These are phyloP conservation scores for Thysanoteuthis rhombus DNA, from an alignment of 2,888 invertebrate species.

Conservation along the genomic window DNA sequence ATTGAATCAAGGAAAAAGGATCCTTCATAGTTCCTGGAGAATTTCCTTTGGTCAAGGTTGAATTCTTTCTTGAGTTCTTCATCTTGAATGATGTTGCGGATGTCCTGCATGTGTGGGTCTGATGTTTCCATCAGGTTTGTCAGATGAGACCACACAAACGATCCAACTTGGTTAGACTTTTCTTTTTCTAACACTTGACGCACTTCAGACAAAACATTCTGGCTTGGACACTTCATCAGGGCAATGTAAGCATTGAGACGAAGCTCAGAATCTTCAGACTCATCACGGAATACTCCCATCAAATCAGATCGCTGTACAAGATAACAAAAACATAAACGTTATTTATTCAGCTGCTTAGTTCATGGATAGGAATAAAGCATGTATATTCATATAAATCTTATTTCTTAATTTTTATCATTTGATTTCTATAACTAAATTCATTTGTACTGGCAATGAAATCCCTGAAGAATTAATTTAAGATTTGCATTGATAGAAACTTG, in stretches of 20 bases:
- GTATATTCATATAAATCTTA: no score
- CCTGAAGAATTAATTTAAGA: no score
- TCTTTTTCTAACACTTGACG: conserved; percentile 68
- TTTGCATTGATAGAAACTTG: no score
- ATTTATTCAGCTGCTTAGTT: neutral
- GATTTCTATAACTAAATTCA: neutral
- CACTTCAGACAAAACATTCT: conserved; percentile 79
- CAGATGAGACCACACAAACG: conserved; percentile 94
- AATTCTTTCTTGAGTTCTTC: conserved; percentile 83
- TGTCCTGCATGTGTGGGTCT: conserved; percentile 83
- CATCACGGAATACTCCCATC: conserved; percentile 77
- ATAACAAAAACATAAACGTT: neutral
- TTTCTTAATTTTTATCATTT: no score
- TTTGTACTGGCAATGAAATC: neutral
- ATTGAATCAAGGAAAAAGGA: conserved; percentile 82
- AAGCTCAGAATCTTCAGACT: conserved; percentile 81
- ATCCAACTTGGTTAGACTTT: conserved; percentile 80
- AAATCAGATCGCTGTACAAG: conserved; percentile 52
- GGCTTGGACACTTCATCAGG: conserved; percentile 87
- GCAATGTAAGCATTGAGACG: conserved; percentile 88
- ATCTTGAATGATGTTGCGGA: conserved; percentile 85
- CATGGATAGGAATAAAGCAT: no score
- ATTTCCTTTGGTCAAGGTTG: conserved; percentile 86
- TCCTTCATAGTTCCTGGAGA: conserved; percentile 89
- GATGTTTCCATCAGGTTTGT: conserved; percentile 87